These are phyloP conservation scores for Corbicula japonica DNA, from an alignment of 2,888 invertebrate species.

Conservation along the genomic window DNA sequence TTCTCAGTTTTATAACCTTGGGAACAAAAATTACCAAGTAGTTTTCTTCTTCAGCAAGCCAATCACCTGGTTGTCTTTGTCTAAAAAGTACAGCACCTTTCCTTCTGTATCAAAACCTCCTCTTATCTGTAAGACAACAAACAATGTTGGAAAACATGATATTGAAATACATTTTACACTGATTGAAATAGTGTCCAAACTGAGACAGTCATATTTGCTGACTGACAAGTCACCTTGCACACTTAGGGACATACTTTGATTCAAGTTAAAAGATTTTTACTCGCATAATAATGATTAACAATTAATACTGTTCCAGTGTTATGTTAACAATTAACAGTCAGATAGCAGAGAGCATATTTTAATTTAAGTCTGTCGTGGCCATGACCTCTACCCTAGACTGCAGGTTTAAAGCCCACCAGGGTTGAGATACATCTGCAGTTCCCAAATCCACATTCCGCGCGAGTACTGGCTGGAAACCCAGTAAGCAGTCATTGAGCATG, in stretches of 20 bases:
- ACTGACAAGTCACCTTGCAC: neutral
- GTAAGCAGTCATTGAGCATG: too few species aligned
- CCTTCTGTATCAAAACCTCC: slow-evolving; percentile 86
- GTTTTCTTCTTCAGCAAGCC: slow-evolving; percentile 87
- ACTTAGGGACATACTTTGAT: neutral
- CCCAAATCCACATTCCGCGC: too few species aligned
- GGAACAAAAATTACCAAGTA: slow-evolving; percentile 84
- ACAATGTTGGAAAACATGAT: neutral
- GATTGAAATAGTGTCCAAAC: neutral
- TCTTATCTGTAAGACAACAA: slow-evolving; percentile 76
- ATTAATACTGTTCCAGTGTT: neutral
- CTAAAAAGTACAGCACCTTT: slow-evolving; percentile 87
- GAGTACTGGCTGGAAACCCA: too few species aligned
- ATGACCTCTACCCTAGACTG: too few species aligned
- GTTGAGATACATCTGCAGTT: too few species aligned
- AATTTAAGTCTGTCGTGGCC: too few species aligned
- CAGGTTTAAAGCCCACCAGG: too few species aligned
- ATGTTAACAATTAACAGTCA: too few species aligned
- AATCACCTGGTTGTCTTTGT: slow-evolving; percentile 83
- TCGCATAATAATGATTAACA: neutral
- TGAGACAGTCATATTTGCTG: neutral
- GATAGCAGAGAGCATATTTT: too few species aligned
- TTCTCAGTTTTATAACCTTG: neutral
- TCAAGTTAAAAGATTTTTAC: neutral
- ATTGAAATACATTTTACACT: neutral